Percentiles rank a stretch among this genome's conserved stretches.
Conservation (phyloP, 1,140 invertebrate genomes). For the Euwallacea similis region DNA sequence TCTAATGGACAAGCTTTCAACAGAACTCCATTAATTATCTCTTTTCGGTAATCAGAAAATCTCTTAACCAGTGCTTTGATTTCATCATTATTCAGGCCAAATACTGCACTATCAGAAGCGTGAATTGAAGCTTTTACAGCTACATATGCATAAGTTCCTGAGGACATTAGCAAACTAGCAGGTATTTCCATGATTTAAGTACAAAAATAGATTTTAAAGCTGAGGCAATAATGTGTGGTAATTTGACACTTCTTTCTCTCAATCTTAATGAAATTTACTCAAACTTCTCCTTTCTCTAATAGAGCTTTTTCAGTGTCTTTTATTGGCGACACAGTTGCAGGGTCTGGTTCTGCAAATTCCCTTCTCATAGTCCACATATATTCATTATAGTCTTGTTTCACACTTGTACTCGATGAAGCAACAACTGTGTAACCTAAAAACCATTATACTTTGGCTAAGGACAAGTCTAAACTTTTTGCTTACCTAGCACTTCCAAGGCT, state of each 20-base stretch:
- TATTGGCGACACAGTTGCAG: conserved; percentile 42
- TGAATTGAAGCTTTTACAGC: conserved; percentile 78
- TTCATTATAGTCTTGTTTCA: conserved; percentile 85
- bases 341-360: conserved; percentile 81
- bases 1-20: conserved; percentile 66
- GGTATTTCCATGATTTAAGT: conserved; percentile 49
- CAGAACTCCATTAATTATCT: conserved; percentile 70
- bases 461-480: background rate
- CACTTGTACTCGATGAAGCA: conserved; percentile 78
- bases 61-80: conserved; percentile 65
- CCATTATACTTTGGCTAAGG: background rate
- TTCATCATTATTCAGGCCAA: conserved; percentile 72
- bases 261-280: background rate
- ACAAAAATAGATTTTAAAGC: background rate
- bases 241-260: conserved; percentile 19
- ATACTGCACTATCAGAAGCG: conserved; percentile 69
- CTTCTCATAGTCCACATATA: conserved; percentile 92
- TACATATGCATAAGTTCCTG: conserved; percentile 65
- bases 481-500: conserved; percentile 73
- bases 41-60: conserved; percentile 61
- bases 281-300: conserved; percentile 34
- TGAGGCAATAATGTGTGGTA: background rate
- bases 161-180: conserved; percentile 52
- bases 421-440: conserved; percentile 77
- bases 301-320: conserved; percentile 31